These are phyloP conservation scores for Coecobrya sp. DNA, from an alignment of 2,888 invertebrate species.

Conservation along the genomic window DNA sequence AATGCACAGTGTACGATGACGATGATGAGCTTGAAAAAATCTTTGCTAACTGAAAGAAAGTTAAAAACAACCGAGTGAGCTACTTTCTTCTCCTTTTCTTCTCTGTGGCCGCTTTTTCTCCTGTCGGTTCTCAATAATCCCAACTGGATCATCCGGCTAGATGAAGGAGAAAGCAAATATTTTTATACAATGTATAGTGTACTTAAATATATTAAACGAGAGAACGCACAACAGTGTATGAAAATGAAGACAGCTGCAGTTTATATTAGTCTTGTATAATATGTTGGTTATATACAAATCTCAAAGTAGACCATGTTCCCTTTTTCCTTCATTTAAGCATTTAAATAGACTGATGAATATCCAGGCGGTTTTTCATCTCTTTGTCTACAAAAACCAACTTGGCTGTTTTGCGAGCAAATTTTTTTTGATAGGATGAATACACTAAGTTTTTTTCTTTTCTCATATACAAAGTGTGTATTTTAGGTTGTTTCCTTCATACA, in stretches of 20 bases:
- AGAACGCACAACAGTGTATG: background rate
- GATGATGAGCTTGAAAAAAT: slow-evolving; percentile 43
- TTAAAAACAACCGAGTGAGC: slow-evolving; percentile 35
- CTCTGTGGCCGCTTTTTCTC: background rate
- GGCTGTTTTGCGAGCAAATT: background rate
- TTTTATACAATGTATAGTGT: background rate
- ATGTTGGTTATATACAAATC: background rate
- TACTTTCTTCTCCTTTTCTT: slow-evolving; percentile 21
- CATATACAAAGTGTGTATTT: background rate
- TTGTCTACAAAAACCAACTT: background rate
- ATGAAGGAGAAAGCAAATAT: background rate
- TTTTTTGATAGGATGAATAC: slow-evolving; percentile 18
- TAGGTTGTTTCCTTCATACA: too few species aligned
- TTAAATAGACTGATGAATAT: background rate
- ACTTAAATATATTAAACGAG: background rate
- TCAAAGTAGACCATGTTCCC: slow-evolving; percentile 19
- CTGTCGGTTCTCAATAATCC: slow-evolving; percentile 60
- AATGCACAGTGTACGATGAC: background rate
- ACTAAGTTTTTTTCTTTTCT: slow-evolving; percentile 10
- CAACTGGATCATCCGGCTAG: slow-evolving; percentile 52
- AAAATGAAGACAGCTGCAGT: background rate
- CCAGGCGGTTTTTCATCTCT: background rate
- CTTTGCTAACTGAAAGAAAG: slow-evolving; percentile 45
- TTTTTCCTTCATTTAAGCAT: slow-evolving; percentile 15
- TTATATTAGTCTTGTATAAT: background rate